A percentile compares a stretch with the other conserved stretches of the same genome.
phyloP scores from a whole-genome alignment of 2,888 invertebrate species.

The Seira sanloemensis region DNA sequence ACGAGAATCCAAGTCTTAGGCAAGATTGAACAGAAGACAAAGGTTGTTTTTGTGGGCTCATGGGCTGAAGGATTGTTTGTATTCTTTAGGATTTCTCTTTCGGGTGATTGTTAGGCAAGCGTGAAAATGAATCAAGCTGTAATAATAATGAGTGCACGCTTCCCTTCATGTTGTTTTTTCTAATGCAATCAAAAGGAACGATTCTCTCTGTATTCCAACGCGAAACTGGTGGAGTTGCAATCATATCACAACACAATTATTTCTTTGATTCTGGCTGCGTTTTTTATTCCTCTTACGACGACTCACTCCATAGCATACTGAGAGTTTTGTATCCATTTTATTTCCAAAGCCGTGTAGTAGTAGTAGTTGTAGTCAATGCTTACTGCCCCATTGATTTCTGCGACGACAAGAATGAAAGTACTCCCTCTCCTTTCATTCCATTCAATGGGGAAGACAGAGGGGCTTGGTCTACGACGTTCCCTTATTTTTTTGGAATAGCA shows the following conservation, averaged over 20 bases:
- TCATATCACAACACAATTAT: neutral
- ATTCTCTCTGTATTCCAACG: neutral
- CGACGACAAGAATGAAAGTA: neutral
- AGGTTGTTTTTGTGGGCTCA: neutral
- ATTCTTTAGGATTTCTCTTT: conserved; percentile 43
- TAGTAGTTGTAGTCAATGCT: too few species aligned
- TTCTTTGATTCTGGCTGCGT: conserved; percentile 12
- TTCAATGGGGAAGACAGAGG: neutral
- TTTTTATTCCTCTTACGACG: neutral
- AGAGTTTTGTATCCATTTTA: neutral
- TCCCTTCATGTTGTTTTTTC: neutral
- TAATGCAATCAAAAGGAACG: neutral
- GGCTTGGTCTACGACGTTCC: neutral
- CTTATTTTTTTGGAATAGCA: neutral
- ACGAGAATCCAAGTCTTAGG: neutral
- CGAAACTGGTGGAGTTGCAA: neutral
- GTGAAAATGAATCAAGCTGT: conserved; percentile 61
- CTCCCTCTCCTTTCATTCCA: neutral
- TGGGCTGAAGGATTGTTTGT: conserved; percentile 40
- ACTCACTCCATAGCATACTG: neutral
- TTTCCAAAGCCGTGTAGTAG: too few species aligned
- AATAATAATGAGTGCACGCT: conserved; percentile 51
- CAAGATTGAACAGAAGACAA: neutral
- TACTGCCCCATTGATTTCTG: neutral
- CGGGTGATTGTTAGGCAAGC: conserved; percentile 59